Base-by-base conservation (phyloP, 2,113 vertebrate genomes). In the Heteronetta atricapilla region DNA sequence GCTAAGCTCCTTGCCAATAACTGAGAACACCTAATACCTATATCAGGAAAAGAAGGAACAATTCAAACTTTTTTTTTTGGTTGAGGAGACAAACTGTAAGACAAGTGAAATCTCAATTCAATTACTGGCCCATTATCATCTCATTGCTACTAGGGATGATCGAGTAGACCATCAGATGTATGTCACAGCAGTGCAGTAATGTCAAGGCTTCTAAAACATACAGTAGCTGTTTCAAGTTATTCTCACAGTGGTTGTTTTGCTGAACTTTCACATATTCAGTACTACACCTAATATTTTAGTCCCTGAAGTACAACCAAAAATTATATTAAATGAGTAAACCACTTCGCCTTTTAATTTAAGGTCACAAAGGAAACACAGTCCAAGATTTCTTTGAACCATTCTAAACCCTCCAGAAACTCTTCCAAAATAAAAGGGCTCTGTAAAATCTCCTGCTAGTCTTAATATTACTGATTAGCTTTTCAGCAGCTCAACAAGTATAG, bases 101-200 rank as follows among this genome's bases (percentile, higher is more conserved):
- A 73, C 16, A 91, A 89, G 34, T 36, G 34, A 91, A 88, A 88
- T 26, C 4, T 1, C 4, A 2, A 55, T 23, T 72, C 29, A 64
- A 29, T 34, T 82, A 91, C 59, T 46, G 36, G 14, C 38, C 81
- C 75, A 46, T 46, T 46, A 46, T 46, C 20, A 62, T 56, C 68
- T 90, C 62, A 46, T 22, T 29, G 82, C 19, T 89, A 92, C 88
- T 6, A 84, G 20, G 44, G 50, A 58, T 62, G 72, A 83, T 74
- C 46, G 64, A 59, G 20, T 0, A 68, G 74, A 48, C 13, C 36
- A 72, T 2, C 0, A 0, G 60, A 75, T 10, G 4, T 13, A 38
- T 3, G 13, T 38, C 83, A 81, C 36, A 92, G 29, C 15, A 4
- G 0, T 63, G 56, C 8, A 80, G 26, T 36, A 76, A 55, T 26